Evolutionary conservation across 2,797 vertebrate genomes (phyloP), one percentile per base, ranked within the genome.

Genomic region (Karalla daura): DNA sequence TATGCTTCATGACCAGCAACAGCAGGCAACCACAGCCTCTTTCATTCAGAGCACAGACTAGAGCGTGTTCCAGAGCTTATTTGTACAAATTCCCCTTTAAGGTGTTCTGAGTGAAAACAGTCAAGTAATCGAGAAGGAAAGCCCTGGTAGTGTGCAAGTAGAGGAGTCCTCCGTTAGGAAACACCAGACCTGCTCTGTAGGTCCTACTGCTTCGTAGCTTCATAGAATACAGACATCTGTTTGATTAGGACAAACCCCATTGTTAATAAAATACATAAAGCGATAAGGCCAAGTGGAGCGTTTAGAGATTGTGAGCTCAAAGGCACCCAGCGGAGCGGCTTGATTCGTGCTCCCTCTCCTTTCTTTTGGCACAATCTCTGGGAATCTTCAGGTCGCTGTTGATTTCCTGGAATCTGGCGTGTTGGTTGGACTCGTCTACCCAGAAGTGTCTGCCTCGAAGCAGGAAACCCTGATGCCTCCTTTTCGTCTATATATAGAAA

Each of bases 361-460:
- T 52, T 67, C 77, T 83, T 89, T 93, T 93, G 92, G 92, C 91
- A 93, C 85, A 56, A 86, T 76, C 65, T 50, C 33, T 56, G 69
- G 71, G 45, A 74, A 78, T 70, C 47, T 7, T 70, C 65, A 72
- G 51, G 56, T 80, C 65, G 70, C 39, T 58, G 60, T 28, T 60
- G 63, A 77, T 80, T 54, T 80, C 51, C 56, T 81, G 47, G 50
- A 70, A 70, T 71, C 54, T 59, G 47, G 52, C 67, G 56, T 43
- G 59, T 50, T 58, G 37, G 59, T 50, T 58, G 37, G 65, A 78
- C 71, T 73, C 52, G 28, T 49, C 61, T 60, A 83, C 58, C 61
- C 59, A 73, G 55, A 76, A 78, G 46, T 74, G 52, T 74, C 66
- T 65, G 62, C 55, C 43, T 58, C 43, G 67, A 70, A 76, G 71